These are phyloP conservation scores for Eueremaeus valkanovi DNA, from an alignment of 2,888 invertebrate species.

Conservation along the genomic window DNA sequence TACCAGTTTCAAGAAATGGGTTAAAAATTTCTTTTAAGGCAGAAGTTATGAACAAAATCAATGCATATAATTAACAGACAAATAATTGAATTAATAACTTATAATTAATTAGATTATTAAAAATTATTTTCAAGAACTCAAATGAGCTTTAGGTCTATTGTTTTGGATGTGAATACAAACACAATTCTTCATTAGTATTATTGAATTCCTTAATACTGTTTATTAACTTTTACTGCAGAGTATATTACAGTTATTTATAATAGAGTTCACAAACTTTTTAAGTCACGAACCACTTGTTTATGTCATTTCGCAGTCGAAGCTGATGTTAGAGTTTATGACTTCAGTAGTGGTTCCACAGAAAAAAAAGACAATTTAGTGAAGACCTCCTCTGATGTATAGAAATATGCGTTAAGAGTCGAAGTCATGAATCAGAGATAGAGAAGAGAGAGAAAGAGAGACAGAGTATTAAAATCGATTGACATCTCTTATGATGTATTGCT, in stretches of 20 bases:
- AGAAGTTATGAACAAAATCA: too few relatives aligned
- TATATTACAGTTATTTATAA: too few relatives aligned
- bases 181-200: too few relatives aligned
- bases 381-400: neutral
- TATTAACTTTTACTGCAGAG: too few relatives aligned
- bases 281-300: conserved; percentile 19
- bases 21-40: neutral
- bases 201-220: too few relatives aligned
- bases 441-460: neutral
- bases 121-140: too few relatives aligned
- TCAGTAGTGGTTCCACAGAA: neutral
- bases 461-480: conserved; percentile 29
- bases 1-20: neutral
- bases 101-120: too few relatives aligned
- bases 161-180: too few relatives aligned
- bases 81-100: too few relatives aligned
- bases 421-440: conserved; percentile 16
- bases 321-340: neutral
- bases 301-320: neutral
- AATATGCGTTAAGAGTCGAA: neutral
- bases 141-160: too few relatives aligned
- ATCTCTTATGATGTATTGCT: conserved; percentile 32
- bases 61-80: too few relatives aligned
- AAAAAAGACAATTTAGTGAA: neutral
- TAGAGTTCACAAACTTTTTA: neutral